Evolutionary conservation across 2,113 vertebrate genomes (phyloP).

Genomic region (Bothrops jararaca): DNA sequence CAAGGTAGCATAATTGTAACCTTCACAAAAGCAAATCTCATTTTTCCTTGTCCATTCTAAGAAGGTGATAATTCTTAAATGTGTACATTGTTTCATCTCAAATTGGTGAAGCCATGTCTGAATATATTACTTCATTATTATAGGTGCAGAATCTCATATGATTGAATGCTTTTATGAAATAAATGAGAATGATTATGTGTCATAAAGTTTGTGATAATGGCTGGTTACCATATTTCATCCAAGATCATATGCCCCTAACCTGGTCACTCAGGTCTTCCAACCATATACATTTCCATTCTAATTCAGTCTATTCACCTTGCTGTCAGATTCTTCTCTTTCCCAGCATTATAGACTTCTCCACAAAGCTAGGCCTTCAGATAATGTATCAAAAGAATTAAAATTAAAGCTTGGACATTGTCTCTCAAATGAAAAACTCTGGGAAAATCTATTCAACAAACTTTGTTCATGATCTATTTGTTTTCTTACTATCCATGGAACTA

Average conservation of each 20-base stretch:
- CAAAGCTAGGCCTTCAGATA: not conserved
- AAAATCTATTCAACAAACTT: not conserved
- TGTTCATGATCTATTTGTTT: not conserved
- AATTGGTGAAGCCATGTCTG: not conserved
- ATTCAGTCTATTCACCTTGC: not conserved
- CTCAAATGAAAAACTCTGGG: not conserved
- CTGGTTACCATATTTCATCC: not conserved
- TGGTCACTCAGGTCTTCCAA: not conserved
- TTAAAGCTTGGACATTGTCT: not conserved
- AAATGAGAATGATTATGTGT: not conserved
- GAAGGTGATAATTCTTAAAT: not conserved
- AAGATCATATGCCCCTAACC: not conserved
- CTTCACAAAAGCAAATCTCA: not conserved
- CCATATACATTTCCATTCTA: not conserved
- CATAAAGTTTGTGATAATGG: not conserved
- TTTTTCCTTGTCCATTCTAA: not conserved
- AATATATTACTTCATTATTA: not conserved
- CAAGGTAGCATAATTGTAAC: not conserved
- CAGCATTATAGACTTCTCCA: not conserved
- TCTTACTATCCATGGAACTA: not conserved
- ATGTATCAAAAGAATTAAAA: not conserved
- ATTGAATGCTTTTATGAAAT: not conserved
- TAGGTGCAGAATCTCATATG: not conserved
- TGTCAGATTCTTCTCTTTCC: not conserved
- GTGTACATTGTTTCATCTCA: not conserved